Evolutionary conservation across 2,797 vertebrate genomes (phyloP), one percentile per base, ranked within the genome.

Genomic region (Phoeniculus purpureus): DNA sequence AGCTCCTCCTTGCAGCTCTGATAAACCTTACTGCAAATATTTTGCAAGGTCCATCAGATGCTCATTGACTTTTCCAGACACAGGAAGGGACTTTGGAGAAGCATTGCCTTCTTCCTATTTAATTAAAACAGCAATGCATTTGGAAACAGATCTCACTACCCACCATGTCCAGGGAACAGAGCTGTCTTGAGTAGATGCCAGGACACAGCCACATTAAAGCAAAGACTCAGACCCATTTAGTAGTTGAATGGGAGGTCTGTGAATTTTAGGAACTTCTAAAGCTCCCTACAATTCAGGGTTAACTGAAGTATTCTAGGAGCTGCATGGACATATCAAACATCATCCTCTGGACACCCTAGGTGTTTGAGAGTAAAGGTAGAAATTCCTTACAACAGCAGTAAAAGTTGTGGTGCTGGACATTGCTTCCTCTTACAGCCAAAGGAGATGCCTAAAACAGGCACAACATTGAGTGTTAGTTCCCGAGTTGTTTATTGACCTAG

Each of bases 11-110:
- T 45, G 47, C 52, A 54, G 51, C 14, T 60, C 34, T 59, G 50
- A 77, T 80, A 76, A 89, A 89, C 18, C 21, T 76, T 65, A 81
- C 90, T 72, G 80, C 45, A 81, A 72, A 31, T 81, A 85, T 72
- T 86, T 96, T 75, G n/a, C 61, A 79, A 85, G 32, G 52, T 66
- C 23, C 67, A 83, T 34, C 59, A 90, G 92, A 79, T 89, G 56
- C 58, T 85, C 4, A 1, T 74, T 82, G 78, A 89, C 70, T 78
- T 95, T 94, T 85, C 64, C 73, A 81, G 81, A 48, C 20, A 37
- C 20, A 76, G 72, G 75, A 50, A 93, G 51, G 47, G 65, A 40
- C 55, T 55, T 73, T 37, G 10, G 20, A 21, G 72, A 51, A 77
- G 17, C 19, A 4, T 68, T 59, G 22, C 52, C 56, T 83, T 82